Evolutionary conservation across 2,888 invertebrate species (phyloP), one percentile per base, ranked within the genome.

Genomic region (Atethmia centrago): DNA sequence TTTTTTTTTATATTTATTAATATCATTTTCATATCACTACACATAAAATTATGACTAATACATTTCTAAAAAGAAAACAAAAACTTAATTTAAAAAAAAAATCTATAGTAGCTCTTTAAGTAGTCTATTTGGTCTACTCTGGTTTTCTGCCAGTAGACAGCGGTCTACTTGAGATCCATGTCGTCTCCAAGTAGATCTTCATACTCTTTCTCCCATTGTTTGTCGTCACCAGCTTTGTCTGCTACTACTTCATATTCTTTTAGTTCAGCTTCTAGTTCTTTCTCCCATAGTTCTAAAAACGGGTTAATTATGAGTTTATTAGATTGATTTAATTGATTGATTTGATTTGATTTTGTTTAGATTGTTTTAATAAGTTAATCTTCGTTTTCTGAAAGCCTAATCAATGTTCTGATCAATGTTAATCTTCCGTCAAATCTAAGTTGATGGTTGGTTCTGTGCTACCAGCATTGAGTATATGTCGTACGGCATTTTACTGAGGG

Each of bases 211-310:
- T 98, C 98, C 97, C 97, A 97, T 84, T 97, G 97, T 77, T 97
- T 97, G 83, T 97, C 97, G 69, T 95, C 95, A 2, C 87, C 91
- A 3, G 92, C 90, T 87, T 95, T 95, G 47, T 94, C 95, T 0
- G 95, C 95, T 59, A 99, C 98, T 87, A 99, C 98, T 95, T 99
- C 99, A 94, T 98, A 99, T 93, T 99, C 99, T 94, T 99, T 98
- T 87, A 99, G 97, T 95, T 99, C 99, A 66, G 99, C 99, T 93
- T 99, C 99, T 91, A 99, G 96, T 95, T 99, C 99, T 93, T 98
- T 98, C 96, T 99, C 99, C 99, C 99, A 99, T 97, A 99, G 99
- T 95, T 98, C 98, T 97, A 98, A 96, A 95, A 95, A 66, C 73
- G 49, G 58, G 61, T 71, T 55, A 77, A 77, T 47, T 42, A 16